Evolutionary conservation across 2,797 vertebrate genomes (phyloP).

Genomic region (Heteromormyrus szaboi): DNA sequence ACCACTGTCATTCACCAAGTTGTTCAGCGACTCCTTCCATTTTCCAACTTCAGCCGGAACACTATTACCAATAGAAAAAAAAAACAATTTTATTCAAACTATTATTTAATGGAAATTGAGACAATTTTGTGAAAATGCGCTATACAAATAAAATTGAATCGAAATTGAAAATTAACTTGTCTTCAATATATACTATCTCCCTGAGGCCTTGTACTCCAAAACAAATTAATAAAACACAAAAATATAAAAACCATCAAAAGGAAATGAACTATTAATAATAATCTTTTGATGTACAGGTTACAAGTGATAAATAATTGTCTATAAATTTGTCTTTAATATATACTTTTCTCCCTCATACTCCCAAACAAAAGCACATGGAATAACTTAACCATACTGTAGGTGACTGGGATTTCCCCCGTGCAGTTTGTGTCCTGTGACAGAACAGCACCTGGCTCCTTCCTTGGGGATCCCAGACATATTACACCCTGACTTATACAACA

Average conservation of each 20-base stretch:
- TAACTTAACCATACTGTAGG: neutral
- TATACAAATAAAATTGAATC: neutral
- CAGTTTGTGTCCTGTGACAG: neutral
- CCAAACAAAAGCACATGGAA: neutral
- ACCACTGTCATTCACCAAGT: slow-evolving; percentile 76
- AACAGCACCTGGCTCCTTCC: neutral
- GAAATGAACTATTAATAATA: neutral
- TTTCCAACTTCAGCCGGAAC: slow-evolving; percentile 69
- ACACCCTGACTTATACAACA: neutral
- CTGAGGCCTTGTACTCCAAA: neutral
- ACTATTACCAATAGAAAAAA: slow-evolving; percentile 49
- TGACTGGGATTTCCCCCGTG: neutral
- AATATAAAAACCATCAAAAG: neutral
- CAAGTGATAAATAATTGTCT: neutral
- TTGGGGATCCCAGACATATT: neutral
- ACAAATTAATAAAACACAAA: neutral
- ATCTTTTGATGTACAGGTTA: neutral
- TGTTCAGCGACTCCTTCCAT: slow-evolving; percentile 82
- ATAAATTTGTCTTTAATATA: neutral
- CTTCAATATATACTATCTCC: neutral
- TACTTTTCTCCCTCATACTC: neutral
- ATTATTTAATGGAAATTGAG: neutral
- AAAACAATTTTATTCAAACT: neutral
- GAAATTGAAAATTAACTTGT: neutral
- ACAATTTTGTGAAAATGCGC: neutral